Base-by-base conservation (phyloP, 2,797 vertebrate species). In the Pogonophryne albipinna region DNA sequence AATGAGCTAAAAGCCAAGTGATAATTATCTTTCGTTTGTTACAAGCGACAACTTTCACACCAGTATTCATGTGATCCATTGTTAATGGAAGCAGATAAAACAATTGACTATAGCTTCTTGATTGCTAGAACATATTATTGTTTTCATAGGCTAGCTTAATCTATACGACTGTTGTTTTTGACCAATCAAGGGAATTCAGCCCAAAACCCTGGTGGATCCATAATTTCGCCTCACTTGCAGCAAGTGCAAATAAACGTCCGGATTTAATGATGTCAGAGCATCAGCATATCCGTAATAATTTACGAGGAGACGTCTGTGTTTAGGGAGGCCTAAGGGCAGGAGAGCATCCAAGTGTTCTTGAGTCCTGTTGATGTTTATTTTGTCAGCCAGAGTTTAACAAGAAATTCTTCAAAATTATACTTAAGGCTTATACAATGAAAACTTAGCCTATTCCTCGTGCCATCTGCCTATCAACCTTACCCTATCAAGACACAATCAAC, bases 401-500 rank as follows among this genome's bases (percentile, higher is more conserved):
- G 57, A 86, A 80, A 75, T 73, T 23, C 65, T 51, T 42, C 9
- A 41, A 79, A 89, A 87, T 83, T 70, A 74, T 49, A 80, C 47
- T 46, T 52, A 3, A 42, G 82, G 73, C 66, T 87, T 74, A 45
- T 12, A 49, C 50, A n/a, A 52, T 42, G 68, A 84, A 74, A 74
- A 70, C 83, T 64, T 78, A 74, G 83, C 80, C 84, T 16, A 77
- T 17, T 44, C 81, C 66, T 58, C 1, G 55, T 57, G 91, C 93
- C 94, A 95, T 95, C 94, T 95, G 94, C 87, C 89, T 80, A 79
- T 92, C 91, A 91, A 92, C 90, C 84, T 91, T 89, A 88, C 70
- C 83, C 90, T 85, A 84, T 91, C 85, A 77, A 86, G 89, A 89
- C 86, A 94, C 87, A 90, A 92, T 92, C 91, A 88, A 92, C 90